phyloP scores from a whole-genome alignment of 2,113 vertebrate genomes.

The Protomyctophum bolini region DNA sequence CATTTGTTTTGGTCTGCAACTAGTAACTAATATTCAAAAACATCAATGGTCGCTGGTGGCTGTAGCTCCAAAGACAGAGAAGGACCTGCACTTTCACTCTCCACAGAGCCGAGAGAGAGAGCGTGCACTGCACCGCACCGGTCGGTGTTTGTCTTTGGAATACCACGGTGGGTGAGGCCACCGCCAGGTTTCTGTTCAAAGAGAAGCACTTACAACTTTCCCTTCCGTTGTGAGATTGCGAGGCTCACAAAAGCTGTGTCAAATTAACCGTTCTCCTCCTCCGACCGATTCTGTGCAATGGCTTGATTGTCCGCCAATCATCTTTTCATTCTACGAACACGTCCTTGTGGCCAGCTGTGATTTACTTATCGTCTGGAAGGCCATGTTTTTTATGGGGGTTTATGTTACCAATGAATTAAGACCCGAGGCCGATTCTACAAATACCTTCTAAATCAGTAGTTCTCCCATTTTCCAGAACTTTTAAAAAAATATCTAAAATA shows the following conservation, averaged over 20 bases:
- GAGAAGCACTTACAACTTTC: constrained; percentile 62
- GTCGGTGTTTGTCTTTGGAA: constrained; percentile 67
- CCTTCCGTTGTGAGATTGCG: constrained; percentile 61
- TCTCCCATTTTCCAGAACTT: too few relatives aligned
- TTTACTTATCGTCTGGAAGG: constrained; percentile 15
- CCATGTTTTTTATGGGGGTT: constrained; percentile 22
- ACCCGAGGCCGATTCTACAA: too few relatives aligned
- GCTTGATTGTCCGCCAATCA: constrained; percentile 31
- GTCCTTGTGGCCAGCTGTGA: constrained; percentile 34
- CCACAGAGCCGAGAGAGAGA: constrained; percentile 45
- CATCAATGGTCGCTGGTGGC: constrained; percentile 40
- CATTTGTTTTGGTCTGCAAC: constrained; percentile 44
- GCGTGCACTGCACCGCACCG: constrained; percentile 24
- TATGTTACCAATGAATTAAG: not conserved
- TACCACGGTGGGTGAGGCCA: constrained; percentile 66
- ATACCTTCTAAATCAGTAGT: too few relatives aligned
- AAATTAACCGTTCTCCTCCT: constrained; percentile 52
- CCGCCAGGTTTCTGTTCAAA: constrained; percentile 53
- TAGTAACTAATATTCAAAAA: constrained; percentile 44
- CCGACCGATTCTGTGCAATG: constrained; percentile 53
- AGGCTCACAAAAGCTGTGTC: constrained; percentile 59
- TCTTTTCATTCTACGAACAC: constrained; percentile 39
- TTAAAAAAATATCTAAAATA: too few relatives aligned
- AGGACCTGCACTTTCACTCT: constrained; percentile 54
- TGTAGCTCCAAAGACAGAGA: constrained; percentile 33